Conservation (phyloP, 2,888 invertebrate species). For the Leptothorax acervorum region DNA sequence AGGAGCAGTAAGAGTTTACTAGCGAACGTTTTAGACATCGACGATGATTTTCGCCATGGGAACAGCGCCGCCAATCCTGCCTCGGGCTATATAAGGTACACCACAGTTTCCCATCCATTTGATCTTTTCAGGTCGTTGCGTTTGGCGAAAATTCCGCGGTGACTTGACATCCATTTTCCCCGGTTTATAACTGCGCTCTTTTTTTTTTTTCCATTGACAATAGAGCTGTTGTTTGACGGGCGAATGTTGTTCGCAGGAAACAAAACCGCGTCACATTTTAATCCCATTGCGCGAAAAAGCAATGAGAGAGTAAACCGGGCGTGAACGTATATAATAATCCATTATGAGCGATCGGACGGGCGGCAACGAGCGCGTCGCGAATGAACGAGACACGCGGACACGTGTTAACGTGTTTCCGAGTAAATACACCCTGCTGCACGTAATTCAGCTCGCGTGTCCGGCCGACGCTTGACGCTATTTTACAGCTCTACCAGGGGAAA, state of each 20-base stretch:
- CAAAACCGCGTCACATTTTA: conserved; percentile 27
- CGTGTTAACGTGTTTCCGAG: conserved; percentile 35
- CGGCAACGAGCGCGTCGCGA: conserved; percentile 7
- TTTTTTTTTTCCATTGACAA: conserved; percentile 21
- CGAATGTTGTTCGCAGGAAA: background rate
- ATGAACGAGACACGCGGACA: background rate
- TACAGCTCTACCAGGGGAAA: background rate
- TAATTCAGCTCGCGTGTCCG: conserved; percentile 23
- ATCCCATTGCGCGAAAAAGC: conserved; percentile 13
- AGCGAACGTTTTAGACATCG: conserved; percentile 98
- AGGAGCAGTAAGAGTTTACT: conserved; percentile 97
- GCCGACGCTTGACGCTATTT: conserved; percentile 5
- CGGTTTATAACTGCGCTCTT: background rate
- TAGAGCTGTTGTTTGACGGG: background rate
- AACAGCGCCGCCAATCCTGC: conserved; percentile 86
- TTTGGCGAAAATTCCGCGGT: background rate
- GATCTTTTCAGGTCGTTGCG: conserved; percentile 3
- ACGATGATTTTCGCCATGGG: conserved; percentile 95
- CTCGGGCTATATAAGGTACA: conserved; percentile 80
- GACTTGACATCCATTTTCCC: conserved; percentile 11
- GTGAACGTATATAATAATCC: conserved; percentile 30
- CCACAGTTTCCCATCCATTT: background rate
- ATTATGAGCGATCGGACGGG: conserved; percentile 1
- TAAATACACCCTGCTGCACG: conserved; percentile 22
- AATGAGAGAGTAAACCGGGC: background rate